These are phyloP conservation scores for Oscheius sp. DNA, from an alignment of 1,140 invertebrate species.

Conservation along the genomic window DNA sequence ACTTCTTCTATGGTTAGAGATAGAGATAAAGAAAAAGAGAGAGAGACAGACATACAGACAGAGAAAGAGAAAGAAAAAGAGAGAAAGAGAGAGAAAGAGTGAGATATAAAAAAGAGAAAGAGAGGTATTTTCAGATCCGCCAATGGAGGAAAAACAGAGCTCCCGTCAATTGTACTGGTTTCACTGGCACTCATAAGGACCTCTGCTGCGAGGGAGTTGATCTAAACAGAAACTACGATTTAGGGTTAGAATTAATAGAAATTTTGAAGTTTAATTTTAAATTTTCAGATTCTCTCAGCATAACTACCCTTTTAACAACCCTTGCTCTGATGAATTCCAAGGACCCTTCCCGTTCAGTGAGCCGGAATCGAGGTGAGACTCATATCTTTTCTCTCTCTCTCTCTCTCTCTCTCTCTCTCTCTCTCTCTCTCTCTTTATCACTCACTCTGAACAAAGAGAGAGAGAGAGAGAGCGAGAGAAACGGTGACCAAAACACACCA, in stretches of 20 bases:
- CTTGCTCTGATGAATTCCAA: constrained; percentile 55
- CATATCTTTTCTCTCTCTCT: too few species aligned
- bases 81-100: too few species aligned
- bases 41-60: too few species aligned
- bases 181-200: constrained; percentile 39
- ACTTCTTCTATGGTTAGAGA: constrained; percentile 41
- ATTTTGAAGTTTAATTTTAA: neutral
- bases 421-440: too few species aligned
- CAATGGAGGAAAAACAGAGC: constrained; percentile 56
- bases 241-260: neutral
- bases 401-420: too few species aligned
- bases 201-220: constrained; percentile 57
- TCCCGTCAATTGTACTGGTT: constrained; percentile 51
- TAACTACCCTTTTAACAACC: constrained; percentile 56
- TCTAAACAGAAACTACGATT: constrained; percentile 54
- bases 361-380: constrained; percentile 48
- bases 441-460: too few species aligned
- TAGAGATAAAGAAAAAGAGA: neutral
- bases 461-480: too few species aligned
- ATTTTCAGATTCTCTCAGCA: constrained; percentile 45
- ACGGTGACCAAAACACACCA: too few species aligned
- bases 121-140: constrained; percentile 46
- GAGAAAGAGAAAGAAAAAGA: too few species aligned
- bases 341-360: constrained; percentile 54
- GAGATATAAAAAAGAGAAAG: too few species aligned